Conservation (phyloP, 1,140 invertebrate genomes). For the Aphidius ervi region DNA sequence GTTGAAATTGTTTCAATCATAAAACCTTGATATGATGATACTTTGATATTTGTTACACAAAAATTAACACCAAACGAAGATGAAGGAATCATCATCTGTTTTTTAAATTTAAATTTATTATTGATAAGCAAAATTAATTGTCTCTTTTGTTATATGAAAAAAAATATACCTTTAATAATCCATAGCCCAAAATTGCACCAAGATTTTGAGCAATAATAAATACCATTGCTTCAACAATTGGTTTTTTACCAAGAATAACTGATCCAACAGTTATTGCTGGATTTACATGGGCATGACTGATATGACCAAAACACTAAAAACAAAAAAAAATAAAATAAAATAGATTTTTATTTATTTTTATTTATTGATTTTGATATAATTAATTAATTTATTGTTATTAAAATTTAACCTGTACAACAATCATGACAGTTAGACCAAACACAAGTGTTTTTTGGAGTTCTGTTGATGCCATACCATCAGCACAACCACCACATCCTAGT, state of each 20-base stretch:
- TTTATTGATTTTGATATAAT: neutral
- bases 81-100: neutral
- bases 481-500: slow-evolving; percentile 69
- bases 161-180: slow-evolving; percentile 52
- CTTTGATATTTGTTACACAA: slow-evolving; percentile 59
- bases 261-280: slow-evolving; percentile 71
- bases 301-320: slow-evolving; percentile 63
- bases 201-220: slow-evolving; percentile 68
- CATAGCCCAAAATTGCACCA: slow-evolving; percentile 66
- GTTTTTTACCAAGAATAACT: slow-evolving; percentile 60
- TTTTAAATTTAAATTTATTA: neutral
- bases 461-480: slow-evolving; percentile 35
- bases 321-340: slow-evolving; percentile 22
- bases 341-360: neutral
- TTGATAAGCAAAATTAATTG: too few species aligned
- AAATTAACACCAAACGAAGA: slow-evolving; percentile 44
- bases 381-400: neutral
- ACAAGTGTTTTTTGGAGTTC: slow-evolving; percentile 61
- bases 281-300: slow-evolving; percentile 70
- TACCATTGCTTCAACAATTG: slow-evolving; percentile 61
- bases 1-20: slow-evolving; percentile 64
- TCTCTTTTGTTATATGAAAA: too few species aligned
- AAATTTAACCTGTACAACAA: slow-evolving; percentile 59
- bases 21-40: slow-evolving; percentile 52
- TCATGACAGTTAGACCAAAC: slow-evolving; percentile 68